Percentiles rank a stretch among this genome's conserved stretches.
Conservation (phyloP, 2,888 invertebrate species). For the Ischnus inquisitorius region DNA sequence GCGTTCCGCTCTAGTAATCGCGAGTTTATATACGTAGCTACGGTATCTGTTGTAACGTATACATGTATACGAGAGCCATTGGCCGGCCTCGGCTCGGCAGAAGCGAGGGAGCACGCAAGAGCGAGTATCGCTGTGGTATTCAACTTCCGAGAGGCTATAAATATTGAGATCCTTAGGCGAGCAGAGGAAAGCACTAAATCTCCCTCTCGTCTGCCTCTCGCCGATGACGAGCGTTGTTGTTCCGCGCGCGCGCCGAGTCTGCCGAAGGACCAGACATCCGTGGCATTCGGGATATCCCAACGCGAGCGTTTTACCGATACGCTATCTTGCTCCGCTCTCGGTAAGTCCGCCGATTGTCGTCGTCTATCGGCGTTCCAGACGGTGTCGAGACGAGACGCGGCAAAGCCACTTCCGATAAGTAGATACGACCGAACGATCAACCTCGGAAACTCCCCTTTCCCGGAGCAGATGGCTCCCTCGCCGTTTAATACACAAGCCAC, state of each 20-base stretch:
- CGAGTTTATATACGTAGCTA: conserved; percentile 45
- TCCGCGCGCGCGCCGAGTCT: background rate
- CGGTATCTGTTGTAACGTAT: conserved; percentile 25
- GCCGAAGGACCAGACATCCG: conserved; percentile 45
- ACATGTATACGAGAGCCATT: conserved; percentile 41
- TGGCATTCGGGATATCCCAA: conserved; percentile 46
- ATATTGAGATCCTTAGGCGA: conserved; percentile 66
- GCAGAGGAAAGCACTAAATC: conserved; percentile 14
- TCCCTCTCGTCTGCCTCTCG: conserved; percentile 16
- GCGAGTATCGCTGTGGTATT: conserved; percentile 61
- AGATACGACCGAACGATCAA: conserved; percentile 15
- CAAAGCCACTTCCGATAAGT: conserved; percentile 29
- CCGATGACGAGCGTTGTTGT: conserved; percentile 1
- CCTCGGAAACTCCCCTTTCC: background rate
- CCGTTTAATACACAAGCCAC: conserved; percentile 15
- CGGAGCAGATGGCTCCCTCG: background rate
- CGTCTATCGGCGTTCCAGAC: background rate
- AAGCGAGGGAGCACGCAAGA: conserved; percentile 1
- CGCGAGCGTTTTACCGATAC: conserved; percentile 45
- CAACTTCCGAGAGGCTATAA: conserved; percentile 68
- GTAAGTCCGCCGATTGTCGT: background rate
- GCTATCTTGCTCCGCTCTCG: background rate
- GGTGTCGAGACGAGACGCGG: background rate
- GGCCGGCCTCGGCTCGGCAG: conserved; percentile 3
- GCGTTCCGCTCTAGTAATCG: conserved; percentile 76